Base-by-base conservation (phyloP, 2,888 invertebrate species). In the Fabriciana adippe region DNA sequence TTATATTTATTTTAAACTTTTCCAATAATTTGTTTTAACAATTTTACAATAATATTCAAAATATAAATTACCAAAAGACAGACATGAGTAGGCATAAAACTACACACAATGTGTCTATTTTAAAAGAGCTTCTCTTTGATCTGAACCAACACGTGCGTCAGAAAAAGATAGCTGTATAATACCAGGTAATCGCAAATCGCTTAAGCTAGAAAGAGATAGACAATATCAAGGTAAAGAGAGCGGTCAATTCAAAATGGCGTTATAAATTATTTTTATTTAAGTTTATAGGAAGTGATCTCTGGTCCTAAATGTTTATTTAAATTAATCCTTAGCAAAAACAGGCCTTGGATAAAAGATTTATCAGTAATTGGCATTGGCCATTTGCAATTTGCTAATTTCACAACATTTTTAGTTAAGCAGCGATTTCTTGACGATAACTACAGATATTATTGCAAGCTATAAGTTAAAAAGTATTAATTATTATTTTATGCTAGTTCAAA, bases 231-330 rank as follows among this genome's bases (percentile, higher is more conserved):
- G 89, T 88, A 87, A 80, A 87, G 81, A 75, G 76, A 77, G 75
- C 79, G 85, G 82, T 74, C 74, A 74, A 75, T 81, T 79, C 81
- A 81, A 84, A 88, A 83, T 87, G 84, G 83, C 79, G 86, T 82
- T 82, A 75, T 77, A 80, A 80, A 79, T 81, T 81, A 84, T 80
- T 79, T 79, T 81, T 81, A 83, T 85, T 82, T 73, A 78, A 78
- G 74, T 81, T 80, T 73, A 59, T 26, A 88, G 87, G 88, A 89
- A 89, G 81, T 89, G 87, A 88, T 88, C 83, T 90, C 85, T 87
- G 73, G 81, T 78, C 75, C 74, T 78, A 77, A 64, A 63, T 66
- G 69, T 71, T 64, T 61, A 57, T 68, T 65, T 69, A 65, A 64
- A 66, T 65, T 63, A 56, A 68, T 66, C 63, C 51, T 31, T 50